phyloP scores from a whole-genome alignment of 1,140 invertebrate species.

The Hesperophylax magnus region DNA sequence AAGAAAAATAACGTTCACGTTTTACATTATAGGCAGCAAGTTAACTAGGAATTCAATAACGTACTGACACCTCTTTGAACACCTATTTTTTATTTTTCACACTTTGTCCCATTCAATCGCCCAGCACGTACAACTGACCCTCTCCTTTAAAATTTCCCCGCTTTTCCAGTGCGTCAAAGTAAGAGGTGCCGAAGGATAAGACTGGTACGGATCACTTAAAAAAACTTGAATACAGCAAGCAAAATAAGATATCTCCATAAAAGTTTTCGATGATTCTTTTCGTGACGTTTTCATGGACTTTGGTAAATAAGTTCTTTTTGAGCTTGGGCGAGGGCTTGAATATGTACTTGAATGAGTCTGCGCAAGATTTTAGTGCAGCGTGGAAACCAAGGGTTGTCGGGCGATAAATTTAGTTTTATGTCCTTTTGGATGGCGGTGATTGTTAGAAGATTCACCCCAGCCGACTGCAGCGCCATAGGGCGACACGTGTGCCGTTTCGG shows the following conservation, averaged over 20 bases:
- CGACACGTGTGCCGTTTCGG: conserved; percentile 17
- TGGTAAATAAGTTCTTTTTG: neutral
- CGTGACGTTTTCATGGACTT: neutral
- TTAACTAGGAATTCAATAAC: neutral
- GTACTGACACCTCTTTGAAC: conserved; percentile 14
- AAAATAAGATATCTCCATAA: neutral
- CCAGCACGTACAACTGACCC: conserved; percentile 31
- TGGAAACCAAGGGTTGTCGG: conserved; percentile 28
- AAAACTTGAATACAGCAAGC: neutral
- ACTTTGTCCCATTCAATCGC: conserved; percentile 27
- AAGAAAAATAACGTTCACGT: too few species aligned
- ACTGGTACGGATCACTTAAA: neutral
- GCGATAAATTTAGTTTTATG: conserved; percentile 39
- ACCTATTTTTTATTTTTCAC: conserved; percentile 20
- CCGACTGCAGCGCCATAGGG: conserved; percentile 30
- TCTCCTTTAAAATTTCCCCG: conserved; percentile 22
- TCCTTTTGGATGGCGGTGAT: conserved; percentile 40
- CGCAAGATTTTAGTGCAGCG: conserved; percentile 26
- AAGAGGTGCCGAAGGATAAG: conserved; percentile 13
- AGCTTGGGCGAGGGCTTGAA: neutral
- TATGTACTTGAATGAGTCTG: neutral
- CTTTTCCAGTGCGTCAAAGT: conserved; percentile 31
- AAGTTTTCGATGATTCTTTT: neutral
- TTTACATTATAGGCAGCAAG: neutral
- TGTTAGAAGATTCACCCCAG: conserved; percentile 34